phyloP scores from a whole-genome alignment of 2,113 vertebrate species.

The Garra rufa region DNA sequence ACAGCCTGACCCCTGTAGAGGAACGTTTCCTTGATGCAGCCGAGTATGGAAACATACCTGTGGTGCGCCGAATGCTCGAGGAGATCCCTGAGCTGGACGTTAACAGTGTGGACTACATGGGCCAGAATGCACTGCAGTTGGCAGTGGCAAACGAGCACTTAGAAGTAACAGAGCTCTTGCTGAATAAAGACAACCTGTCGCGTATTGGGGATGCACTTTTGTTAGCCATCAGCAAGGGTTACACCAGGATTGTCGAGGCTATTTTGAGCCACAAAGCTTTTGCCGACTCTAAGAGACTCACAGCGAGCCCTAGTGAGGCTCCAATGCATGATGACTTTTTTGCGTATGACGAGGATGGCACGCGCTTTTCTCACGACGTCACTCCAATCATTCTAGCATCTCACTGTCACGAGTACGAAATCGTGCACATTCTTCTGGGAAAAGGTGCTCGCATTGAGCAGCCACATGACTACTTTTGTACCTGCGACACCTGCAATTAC shows the following conservation, averaged over 20 bases:
- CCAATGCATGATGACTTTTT: conserved; percentile 95
- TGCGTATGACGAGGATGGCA: conserved; percentile 97
- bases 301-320: conserved; percentile 88
- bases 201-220: conserved; percentile 92
- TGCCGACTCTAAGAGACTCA: conserved; percentile 85
- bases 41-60: conserved; percentile 97
- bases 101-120: conserved; percentile 98
- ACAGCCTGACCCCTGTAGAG: conserved; percentile 86
- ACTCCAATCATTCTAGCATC: conserved; percentile 94
- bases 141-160: conserved; percentile 94
- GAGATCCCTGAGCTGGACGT: conserved; percentile 90
- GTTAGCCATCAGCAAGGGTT: conserved; percentile 79
- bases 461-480: conserved; percentile 97
- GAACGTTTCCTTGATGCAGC: conserved; percentile 95
- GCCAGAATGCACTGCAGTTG: conserved; percentile 93
- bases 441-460: conserved; percentile 91
- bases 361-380: conserved; percentile 94
- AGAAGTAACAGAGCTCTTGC: conserved; percentile 92
- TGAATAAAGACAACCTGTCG: conserved; percentile 89
- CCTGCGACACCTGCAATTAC: conserved; percentile 92
- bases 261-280: conserved; percentile 89
- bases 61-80: conserved; percentile 94
- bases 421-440: conserved; percentile 91
- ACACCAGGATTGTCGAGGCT: conserved; percentile 93
- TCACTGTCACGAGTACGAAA: conserved; percentile 97